Evolutionary conservation across 2,888 invertebrate genomes (phyloP).

Genomic region (Agriopis marginaria): DNA sequence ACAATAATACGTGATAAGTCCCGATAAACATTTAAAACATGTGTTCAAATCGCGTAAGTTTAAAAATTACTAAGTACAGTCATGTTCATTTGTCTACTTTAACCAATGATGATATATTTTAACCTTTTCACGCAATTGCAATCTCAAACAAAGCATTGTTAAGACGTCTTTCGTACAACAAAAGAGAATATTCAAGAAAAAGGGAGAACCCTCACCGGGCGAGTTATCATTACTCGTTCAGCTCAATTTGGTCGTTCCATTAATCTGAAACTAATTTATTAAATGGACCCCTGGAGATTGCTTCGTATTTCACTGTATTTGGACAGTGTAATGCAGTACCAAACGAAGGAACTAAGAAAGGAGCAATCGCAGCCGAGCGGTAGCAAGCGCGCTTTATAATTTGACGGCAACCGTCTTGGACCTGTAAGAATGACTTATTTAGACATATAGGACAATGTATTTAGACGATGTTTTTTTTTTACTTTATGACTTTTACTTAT

Average conservation of each 20-base stretch:
- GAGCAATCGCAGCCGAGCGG: too few species aligned
- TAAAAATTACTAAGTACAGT: too few species aligned
- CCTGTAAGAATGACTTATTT: too few species aligned
- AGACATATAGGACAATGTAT: too few species aligned
- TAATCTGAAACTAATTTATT: constrained; percentile 62
- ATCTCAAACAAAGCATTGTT: constrained; percentile 17
- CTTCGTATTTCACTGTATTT: constrained; percentile 52
- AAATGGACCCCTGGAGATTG: constrained; percentile 58
- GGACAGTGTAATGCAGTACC: constrained; percentile 19
- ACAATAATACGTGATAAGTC: too few species aligned
- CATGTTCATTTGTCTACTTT: too few species aligned
- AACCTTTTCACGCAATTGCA: background rate
- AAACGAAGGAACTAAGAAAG: background rate
- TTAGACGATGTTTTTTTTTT: too few species aligned
- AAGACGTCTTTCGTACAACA: constrained; percentile 17
- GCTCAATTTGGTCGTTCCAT: constrained; percentile 54
- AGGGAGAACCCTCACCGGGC: constrained; percentile 30
- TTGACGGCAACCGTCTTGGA: too few species aligned
- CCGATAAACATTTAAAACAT: too few species aligned
- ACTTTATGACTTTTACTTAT: too few species aligned
- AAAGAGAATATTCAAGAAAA: constrained; percentile 25
- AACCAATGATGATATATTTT: background rate
- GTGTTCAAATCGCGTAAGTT: too few species aligned
- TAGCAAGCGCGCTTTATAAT: too few species aligned
- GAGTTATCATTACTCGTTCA: constrained; percentile 54